A percentile compares a stretch with the other conserved stretches of the same genome.
Conservation (phyloP, 2,797 vertebrate genomes). For the Takifugu rubripes region DNA sequence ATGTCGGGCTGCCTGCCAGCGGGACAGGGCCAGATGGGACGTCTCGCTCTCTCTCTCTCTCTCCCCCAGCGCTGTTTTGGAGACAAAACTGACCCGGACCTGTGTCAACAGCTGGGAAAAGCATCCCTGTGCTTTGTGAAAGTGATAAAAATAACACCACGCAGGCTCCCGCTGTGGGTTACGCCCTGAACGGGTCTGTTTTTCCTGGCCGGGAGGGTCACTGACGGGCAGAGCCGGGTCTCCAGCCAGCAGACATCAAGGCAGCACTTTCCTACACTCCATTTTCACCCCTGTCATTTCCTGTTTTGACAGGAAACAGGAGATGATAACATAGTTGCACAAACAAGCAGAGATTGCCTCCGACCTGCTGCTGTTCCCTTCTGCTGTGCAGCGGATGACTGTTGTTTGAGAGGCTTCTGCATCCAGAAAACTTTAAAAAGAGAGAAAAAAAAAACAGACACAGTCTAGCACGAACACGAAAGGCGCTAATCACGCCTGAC, state of each 20-base stretch:
- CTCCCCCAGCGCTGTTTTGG: conserved; percentile 44
- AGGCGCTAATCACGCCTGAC: conserved; percentile 20
- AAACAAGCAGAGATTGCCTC: conserved; percentile 69
- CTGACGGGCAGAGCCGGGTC: conserved; percentile 60
- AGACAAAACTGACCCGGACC: conserved; percentile 56
- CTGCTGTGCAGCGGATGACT: conserved; percentile 37
- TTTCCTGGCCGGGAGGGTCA: conserved; percentile 67
- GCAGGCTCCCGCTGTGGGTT: conserved; percentile 59
- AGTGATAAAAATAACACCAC: conserved; percentile 76
- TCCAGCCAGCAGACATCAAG: conserved; percentile 75
- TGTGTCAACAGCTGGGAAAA: conserved; percentile 76
- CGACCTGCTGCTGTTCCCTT: conserved; percentile 52
- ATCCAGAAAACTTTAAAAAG: conserved; percentile 36
- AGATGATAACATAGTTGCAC: conserved; percentile 72
- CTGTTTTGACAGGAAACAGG: conserved; percentile 84
- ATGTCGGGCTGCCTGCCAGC: conserved; percentile 44
- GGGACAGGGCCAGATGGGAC: conserved; percentile 43
- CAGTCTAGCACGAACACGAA: conserved; percentile 21
- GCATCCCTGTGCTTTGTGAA: conserved; percentile 65
- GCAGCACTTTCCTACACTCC: conserved; percentile 77
- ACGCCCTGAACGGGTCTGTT: conserved; percentile 68
- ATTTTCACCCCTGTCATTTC: conserved; percentile 75
- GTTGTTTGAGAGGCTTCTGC: conserved; percentile 56
- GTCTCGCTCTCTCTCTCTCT: conserved; percentile 23
- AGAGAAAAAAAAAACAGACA: conserved; percentile 1